Conservation (phyloP, 2,888 invertebrate genomes). For the Brassicogethes aeneus region DNA sequence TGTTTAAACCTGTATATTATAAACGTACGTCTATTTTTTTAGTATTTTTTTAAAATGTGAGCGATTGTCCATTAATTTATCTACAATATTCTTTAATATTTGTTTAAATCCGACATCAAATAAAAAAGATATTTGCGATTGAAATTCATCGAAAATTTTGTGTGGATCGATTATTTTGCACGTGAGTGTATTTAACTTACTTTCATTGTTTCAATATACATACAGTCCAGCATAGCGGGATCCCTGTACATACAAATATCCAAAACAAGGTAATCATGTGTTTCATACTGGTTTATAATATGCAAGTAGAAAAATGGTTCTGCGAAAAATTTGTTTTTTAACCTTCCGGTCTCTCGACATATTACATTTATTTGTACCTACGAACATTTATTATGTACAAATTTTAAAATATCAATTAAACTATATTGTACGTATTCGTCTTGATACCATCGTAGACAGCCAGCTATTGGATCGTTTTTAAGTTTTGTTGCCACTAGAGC, state of each 20-base stretch:
- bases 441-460: constrained; percentile 67
- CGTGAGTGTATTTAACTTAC: constrained; percentile 43
- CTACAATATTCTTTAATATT: no score
- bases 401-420: not conserved
- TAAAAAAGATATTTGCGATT: no score
- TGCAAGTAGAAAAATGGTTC: constrained; percentile 77
- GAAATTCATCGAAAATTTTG: no score
- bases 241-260: constrained; percentile 80
- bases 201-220: constrained; percentile 75
- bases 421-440: constrained; percentile 51
- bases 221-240: constrained; percentile 73
- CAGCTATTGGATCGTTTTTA: constrained; percentile 54
- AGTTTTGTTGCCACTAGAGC: constrained; percentile 52
- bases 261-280: constrained; percentile 54
- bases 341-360: constrained; percentile 47
- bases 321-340: constrained; percentile 48
- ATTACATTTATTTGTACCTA: constrained; percentile 49
- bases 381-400: constrained; percentile 17
- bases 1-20: no score
- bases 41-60: no score
- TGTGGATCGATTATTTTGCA: no score
- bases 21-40: no score
- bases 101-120: no score
- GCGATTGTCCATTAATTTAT: no score
- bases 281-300: constrained; percentile 76